These are phyloP conservation scores for Leptinotarsa tumamoca DNA, from an alignment of 2,888 invertebrate genomes.

Conservation along the genomic window DNA sequence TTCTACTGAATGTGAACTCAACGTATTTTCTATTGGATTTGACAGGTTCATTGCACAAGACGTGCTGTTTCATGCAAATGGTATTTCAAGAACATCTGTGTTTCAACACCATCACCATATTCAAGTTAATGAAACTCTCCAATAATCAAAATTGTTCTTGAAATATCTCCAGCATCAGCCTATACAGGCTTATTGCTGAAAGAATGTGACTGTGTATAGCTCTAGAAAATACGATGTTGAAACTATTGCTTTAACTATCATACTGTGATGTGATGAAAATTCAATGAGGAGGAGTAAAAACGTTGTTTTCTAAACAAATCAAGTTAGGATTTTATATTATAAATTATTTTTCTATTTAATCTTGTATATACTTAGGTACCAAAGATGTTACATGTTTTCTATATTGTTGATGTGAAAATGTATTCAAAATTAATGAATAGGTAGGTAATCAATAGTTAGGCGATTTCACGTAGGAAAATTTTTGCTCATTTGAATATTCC, in stretches of 20 bases:
- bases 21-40: conserved; percentile 7
- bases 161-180: conserved; percentile 5
- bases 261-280: conserved; percentile 36
- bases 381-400: conserved; percentile 44
- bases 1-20: conserved; percentile 1
- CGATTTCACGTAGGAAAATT: conserved; percentile 27
- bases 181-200: not conserved
- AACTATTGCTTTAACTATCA: conserved; percentile 35
- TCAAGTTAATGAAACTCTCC: too few species aligned
- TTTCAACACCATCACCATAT: not conserved
- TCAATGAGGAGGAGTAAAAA: conserved; percentile 29
- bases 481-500: conserved; percentile 42
- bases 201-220: not conserved
- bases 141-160: not conserved
- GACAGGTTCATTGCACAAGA: conserved; percentile 1
- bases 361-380: conserved; percentile 42
- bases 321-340: conserved; percentile 38
- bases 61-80: conserved; percentile 13
- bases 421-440: conserved; percentile 39
- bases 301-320: conserved; percentile 37
- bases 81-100: conserved; percentile 5
- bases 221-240: conserved; percentile 23
- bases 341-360: conserved; percentile 42
- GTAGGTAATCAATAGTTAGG: conserved; percentile 35
- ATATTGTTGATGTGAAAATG: conserved; percentile 47